Conservation (phyloP, 2,113 vertebrate genomes). For the Stigmatopora nigra region DNA sequence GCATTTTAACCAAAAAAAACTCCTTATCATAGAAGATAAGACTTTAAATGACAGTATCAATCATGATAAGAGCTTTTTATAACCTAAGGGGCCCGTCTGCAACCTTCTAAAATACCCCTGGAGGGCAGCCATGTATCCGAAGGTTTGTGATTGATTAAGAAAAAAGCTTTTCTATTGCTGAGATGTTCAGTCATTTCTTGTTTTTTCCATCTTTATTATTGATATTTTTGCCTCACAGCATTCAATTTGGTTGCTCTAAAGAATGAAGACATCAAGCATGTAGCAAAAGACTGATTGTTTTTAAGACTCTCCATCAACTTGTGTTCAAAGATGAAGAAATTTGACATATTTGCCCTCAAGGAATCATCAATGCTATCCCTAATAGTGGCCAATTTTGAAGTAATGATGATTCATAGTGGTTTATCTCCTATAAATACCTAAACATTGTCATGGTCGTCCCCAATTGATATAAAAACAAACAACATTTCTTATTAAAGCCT, state of each 20-base stretch:
- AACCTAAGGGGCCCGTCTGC: background rate
- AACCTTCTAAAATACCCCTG: conserved; percentile 22
- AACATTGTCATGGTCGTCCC: background rate
- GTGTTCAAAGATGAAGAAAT: background rate
- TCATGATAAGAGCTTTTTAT: conserved; percentile 5
- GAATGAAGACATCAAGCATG: background rate
- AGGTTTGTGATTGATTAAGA: conserved; percentile 38
- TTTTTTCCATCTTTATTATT: conserved; percentile 5
- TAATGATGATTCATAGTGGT: background rate
- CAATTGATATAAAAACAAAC: background rate
- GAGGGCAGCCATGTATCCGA: conserved; percentile 21
- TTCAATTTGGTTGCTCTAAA: background rate
- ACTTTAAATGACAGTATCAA: conserved; percentile 1
- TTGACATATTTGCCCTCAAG: background rate
- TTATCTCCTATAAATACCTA: background rate
- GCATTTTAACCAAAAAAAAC: background rate
- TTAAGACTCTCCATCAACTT: background rate
- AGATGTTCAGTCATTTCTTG: conserved; percentile 8
- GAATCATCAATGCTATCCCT: background rate
- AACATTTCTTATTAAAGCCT: background rate
- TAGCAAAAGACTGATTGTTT: background rate
- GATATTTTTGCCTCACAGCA: conserved; percentile 15
- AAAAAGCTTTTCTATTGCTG: conserved; percentile 31
- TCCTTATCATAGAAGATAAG: background rate
- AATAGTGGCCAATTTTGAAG: background rate